Evolutionary conservation across 2,797 vertebrate species (phyloP).

Genomic region (Cossypha dichroa): DNA sequence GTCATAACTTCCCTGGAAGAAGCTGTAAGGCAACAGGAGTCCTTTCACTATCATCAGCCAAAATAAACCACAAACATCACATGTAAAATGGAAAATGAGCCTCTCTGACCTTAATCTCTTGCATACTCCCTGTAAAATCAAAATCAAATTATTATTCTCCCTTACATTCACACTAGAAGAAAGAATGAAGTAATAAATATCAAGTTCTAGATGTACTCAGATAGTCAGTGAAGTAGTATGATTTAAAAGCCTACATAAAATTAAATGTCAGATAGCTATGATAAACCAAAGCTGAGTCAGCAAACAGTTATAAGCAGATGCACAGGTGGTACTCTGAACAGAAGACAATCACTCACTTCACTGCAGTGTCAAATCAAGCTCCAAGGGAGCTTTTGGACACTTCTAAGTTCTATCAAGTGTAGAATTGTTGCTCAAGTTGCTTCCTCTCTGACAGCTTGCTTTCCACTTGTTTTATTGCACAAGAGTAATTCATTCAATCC

Average conservation of each 20-base stretch:
- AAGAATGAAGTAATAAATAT: background rate
- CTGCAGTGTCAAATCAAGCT: background rate
- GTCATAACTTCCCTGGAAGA: background rate
- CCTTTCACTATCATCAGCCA: background rate
- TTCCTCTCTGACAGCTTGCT: background rate
- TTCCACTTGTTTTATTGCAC: background rate
- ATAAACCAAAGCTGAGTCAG: background rate
- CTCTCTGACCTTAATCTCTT: background rate
- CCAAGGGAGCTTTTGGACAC: background rate
- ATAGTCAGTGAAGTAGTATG: background rate
- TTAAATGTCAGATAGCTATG: background rate
- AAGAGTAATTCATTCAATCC: background rate
- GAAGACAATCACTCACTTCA: background rate
- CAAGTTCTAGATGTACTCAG: background rate
- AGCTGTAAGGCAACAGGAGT: background rate
- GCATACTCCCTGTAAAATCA: background rate
- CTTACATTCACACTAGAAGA: background rate
- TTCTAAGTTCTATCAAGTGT: background rate
- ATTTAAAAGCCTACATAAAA: background rate
- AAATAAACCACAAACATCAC: background rate
- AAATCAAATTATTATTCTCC: background rate
- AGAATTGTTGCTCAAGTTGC: background rate
- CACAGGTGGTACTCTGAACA: background rate
- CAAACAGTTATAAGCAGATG: background rate
- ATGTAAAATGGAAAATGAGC: background rate